Percentiles rank a stretch among this genome's conserved stretches.
Conservation (phyloP, 2,113 vertebrate species). For the Terrapene triunguis region DNA sequence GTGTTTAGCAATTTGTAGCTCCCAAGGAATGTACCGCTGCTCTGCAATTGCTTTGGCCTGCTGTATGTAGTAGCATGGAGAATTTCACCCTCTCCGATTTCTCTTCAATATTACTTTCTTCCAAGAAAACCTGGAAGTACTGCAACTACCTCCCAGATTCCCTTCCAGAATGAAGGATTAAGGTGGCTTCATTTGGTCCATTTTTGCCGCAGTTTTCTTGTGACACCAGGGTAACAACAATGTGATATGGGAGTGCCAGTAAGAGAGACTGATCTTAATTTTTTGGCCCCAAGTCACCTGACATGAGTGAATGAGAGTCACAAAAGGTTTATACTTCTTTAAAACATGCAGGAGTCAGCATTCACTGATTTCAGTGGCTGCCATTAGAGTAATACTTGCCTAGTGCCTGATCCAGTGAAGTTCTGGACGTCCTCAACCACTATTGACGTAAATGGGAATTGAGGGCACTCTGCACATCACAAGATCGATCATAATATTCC, state of each 20-base stretch:
- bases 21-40: neutral
- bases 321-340: neutral
- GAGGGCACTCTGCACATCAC: neutral
- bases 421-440: neutral
- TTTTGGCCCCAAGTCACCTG: neutral
- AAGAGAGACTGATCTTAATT: neutral
- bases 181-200: neutral
- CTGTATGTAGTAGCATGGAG: neutral
- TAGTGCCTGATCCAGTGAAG: neutral
- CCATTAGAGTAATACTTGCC: neutral
- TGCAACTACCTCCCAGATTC: neutral
- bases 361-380: neutral
- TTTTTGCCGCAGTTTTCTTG: neutral
- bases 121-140: neutral
- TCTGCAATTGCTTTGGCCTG: neutral
- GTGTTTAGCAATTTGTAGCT: neutral
- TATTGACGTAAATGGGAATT: neutral
- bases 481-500: neutral
- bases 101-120: neutral
- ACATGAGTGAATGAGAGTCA: neutral
- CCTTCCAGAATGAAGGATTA: neutral
- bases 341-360: neutral
- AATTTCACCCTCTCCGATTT: neutral
- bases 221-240: neutral
- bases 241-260: too few species aligned